Conservation (phyloP, 2,113 vertebrate genomes). For the Pyrgilauda ruficollis region DNA sequence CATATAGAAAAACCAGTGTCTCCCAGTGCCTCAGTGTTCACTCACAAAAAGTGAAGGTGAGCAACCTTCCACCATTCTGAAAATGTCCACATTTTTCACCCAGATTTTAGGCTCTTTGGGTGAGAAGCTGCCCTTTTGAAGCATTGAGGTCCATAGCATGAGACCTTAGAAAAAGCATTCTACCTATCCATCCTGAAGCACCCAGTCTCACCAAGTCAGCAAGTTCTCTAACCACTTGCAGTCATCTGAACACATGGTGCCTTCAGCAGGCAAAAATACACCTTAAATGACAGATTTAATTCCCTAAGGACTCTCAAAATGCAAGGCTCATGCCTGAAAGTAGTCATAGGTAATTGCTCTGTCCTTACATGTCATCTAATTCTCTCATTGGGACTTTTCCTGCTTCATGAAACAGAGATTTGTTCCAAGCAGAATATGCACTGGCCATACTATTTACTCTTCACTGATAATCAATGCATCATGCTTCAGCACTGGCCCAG, state of each 20-base stretch:
- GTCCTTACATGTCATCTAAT: background rate
- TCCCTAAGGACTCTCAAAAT: background rate
- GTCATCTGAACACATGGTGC: background rate
- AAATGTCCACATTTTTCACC: background rate
- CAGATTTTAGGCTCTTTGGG: background rate
- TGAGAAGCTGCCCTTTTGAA: background rate
- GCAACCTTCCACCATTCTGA: background rate
- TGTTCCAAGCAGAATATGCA: background rate
- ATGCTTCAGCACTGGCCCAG: background rate
- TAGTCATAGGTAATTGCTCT: background rate
- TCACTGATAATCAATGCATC: background rate
- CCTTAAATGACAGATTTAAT: background rate
- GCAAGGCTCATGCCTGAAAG: background rate
- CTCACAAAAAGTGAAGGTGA: background rate
- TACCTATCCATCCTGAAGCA: background rate
- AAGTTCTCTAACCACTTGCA: background rate
- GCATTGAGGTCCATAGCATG: rapidly evolving
- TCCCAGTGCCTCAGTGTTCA: background rate
- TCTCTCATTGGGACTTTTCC: background rate
- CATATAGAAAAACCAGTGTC: background rate
- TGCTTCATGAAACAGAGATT: background rate
- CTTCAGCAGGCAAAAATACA: background rate
- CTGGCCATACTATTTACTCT: background rate
- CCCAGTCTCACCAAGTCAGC: background rate
- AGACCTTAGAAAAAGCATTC: background rate